phyloP scores from a whole-genome alignment of 2,113 vertebrate species.

The Vulpes ferrilata region DNA sequence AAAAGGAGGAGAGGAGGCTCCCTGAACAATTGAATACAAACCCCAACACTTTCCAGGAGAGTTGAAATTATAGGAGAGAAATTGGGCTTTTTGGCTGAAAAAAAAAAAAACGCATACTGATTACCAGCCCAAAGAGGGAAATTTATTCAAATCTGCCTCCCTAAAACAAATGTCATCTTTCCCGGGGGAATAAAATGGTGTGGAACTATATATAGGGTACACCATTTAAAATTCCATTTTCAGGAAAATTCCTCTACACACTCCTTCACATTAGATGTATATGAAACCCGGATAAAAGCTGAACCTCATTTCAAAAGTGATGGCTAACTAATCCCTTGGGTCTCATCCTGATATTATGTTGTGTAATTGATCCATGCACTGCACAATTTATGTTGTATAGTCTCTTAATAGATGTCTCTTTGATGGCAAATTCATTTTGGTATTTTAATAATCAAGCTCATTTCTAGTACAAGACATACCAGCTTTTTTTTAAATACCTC shows the following conservation, averaged over 20 bases:
- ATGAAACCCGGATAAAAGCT: neutral
- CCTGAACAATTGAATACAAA: slow-evolving; percentile 63
- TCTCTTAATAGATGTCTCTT: neutral
- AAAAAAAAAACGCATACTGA: slow-evolving; percentile 61
- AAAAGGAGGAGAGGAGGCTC: neutral
- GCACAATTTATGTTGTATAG: neutral
- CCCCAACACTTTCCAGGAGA: slow-evolving; percentile 54
- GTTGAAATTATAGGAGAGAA: slow-evolving; percentile 71
- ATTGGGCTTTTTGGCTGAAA: slow-evolving; percentile 71
- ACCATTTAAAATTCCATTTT: slow-evolving; percentile 64
- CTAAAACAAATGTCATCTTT: slow-evolving; percentile 79
- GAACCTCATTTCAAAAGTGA: slow-evolving; percentile 33
- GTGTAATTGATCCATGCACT: neutral
- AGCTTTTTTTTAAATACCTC: slow-evolving; percentile 24
- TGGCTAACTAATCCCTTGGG: neutral
- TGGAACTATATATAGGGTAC: slow-evolving; percentile 65
- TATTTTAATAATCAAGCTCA: slow-evolving; percentile 15
- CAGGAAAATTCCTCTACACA: slow-evolving; percentile 56
- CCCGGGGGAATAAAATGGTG: slow-evolving; percentile 56
- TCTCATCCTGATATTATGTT: neutral
- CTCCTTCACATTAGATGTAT: neutral
- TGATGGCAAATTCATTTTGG: slow-evolving; percentile 12
- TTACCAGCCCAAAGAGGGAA: slow-evolving; percentile 69
- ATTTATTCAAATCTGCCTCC: slow-evolving; percentile 79
- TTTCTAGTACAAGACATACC: neutral